Percentiles rank a stretch among this genome's conserved stretches.
These are phyloP conservation scores for Myotis myotis DNA, from an alignment of 2,797 vertebrate genomes.

Conservation along the genomic window DNA sequence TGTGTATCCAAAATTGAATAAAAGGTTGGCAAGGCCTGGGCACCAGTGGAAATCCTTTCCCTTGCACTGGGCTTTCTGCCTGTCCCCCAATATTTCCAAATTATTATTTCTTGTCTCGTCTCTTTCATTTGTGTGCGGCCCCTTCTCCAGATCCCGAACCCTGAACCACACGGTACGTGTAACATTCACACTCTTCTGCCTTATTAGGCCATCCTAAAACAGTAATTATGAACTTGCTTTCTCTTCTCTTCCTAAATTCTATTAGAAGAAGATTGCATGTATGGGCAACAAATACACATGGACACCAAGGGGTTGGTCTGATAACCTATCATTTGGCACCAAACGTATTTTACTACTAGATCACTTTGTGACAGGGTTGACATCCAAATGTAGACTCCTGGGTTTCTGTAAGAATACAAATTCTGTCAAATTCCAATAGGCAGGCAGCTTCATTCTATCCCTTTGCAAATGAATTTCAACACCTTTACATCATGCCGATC, in stretches of 20 bases:
- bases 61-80: too few species aligned
- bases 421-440: not conserved
- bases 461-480: slow-evolving; percentile 6
- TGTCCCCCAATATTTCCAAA: too few species aligned
- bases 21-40: too few species aligned
- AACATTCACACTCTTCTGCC: not conserved
- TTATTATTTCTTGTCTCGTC: too few species aligned
- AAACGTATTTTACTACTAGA: not conserved
- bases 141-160: too few species aligned
- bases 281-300: not conserved
- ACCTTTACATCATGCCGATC: not conserved
- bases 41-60: too few species aligned
- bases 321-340: not conserved
- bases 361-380: not conserved
- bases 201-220: not conserved
- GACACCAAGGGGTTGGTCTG: not conserved
- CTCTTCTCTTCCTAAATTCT: not conserved
- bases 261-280: not conserved
- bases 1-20: too few species aligned
- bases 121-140: too few species aligned
- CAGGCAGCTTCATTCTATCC: not conserved
- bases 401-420: not conserved
- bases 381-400: not conserved
- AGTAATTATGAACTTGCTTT: not conserved
- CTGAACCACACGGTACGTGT: too few species aligned